Percentiles rank a stretch among this genome's conserved stretches.
These are phyloP conservation scores for Pachycephus smyrnensis DNA, from an alignment of 2,888 invertebrate species.

Conservation along the genomic window DNA sequence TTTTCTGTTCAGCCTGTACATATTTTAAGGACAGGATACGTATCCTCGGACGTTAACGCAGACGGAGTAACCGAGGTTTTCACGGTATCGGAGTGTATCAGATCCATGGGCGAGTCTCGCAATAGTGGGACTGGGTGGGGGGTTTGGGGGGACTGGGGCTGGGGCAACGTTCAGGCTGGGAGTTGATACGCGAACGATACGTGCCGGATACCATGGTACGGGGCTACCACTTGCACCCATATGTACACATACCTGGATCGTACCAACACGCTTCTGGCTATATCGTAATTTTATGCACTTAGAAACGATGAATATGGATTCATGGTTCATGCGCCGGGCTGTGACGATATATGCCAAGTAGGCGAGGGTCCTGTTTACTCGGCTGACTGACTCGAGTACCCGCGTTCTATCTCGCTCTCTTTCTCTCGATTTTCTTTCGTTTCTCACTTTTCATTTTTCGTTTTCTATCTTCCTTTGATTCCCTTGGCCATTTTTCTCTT, in stretches of 20 bases:
- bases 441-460: not conserved
- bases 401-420: not conserved
- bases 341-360: conserved; percentile 21
- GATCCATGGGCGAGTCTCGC: conserved; percentile 44
- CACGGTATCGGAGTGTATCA: conserved; percentile 41
- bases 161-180: conserved; percentile 15
- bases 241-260: not conserved
- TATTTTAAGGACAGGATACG: not conserved
- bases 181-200: conserved; percentile 48
- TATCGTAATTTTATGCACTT: conserved; percentile 64
- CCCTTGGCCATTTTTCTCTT: not conserved
- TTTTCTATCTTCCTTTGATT: not conserved
- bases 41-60: not conserved
- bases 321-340: conserved; percentile 44
- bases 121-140: conserved; percentile 32
- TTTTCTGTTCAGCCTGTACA: not conserved
- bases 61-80: conserved; percentile 24
- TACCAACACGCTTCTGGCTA: conserved; percentile 15
- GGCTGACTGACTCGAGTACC: not conserved
- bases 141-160: not conserved
- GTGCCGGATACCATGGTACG: conserved; percentile 22
- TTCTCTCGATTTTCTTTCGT: not conserved
- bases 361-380: conserved; percentile 10
- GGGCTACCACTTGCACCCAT: not conserved
- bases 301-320: conserved; percentile 63